phyloP scores from a whole-genome alignment of 64 coral and sea anemone species.

The Montipora cactus region DNA sequence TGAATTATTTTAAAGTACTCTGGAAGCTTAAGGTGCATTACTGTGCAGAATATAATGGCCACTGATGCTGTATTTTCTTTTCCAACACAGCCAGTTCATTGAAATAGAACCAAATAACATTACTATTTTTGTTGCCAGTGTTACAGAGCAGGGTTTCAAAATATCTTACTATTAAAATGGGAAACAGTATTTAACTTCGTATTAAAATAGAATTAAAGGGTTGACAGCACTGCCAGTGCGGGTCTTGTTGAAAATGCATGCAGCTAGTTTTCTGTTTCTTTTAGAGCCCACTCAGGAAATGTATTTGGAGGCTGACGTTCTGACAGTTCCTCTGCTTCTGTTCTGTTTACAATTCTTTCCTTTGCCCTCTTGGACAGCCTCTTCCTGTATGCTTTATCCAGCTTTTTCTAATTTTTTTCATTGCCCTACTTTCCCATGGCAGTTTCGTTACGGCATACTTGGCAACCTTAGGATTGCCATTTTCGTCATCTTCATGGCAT shows the following conservation, averaged over 20 bases:
- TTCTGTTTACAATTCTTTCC: too few species aligned
- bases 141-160: constrained; percentile 1
- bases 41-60: constrained; percentile 5
- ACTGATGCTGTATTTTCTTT: neutral
- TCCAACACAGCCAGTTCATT: neutral
- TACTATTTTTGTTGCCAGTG: constrained; percentile 15
- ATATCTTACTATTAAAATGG: constrained; percentile 12
- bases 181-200: constrained; percentile 4
- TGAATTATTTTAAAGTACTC: neutral
- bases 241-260: neutral
- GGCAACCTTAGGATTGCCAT: too few species aligned
- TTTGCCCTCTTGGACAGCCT: too few species aligned
- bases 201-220: constrained; percentile 2
- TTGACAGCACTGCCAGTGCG: neutral
- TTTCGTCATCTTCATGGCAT: too few species aligned
- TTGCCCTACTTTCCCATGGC: too few species aligned
- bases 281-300: too few species aligned
- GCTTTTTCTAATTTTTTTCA: too few species aligned
- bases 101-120: neutral
- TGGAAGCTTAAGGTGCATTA: neutral
- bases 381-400: too few species aligned
- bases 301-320: too few species aligned
- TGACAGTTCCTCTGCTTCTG: too few species aligned
- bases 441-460: too few species aligned
- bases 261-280: neutral